Evolutionary conservation across 2,888 invertebrate species (phyloP), one percentile per base, ranked within the genome.

Genomic region (Lochmaea crataegi): DNA sequence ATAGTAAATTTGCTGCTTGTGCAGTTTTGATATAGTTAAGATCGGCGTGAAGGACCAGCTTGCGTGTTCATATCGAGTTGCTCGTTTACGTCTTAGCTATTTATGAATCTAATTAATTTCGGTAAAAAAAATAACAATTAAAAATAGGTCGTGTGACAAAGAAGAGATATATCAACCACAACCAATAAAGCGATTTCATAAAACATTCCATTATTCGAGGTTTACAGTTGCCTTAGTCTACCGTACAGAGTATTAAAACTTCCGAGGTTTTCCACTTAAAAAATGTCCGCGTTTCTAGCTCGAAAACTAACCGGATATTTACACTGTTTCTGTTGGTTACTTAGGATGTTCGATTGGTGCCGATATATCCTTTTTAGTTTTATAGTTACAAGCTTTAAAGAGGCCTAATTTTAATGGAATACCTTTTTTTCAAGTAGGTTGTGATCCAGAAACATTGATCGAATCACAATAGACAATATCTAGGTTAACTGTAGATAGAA

Each of bases 171-270:
- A 72, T 67, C 60, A 76, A 74, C 71, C 74, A 68, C 73, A 77
- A 76, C 75, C 75, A 72, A 71, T 66, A 76, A 84, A 84, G 84
- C 83, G 84, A 85, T 86, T 85, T 85, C 84, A 84, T 85, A 32
- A 67, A 58, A 86, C 87, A 87, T 87, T 87, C 87, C 87, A 86
- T 83, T 26, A 32, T 67, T 84, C 85, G 84, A 85, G 85, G 85
- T 86, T 74, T 81, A 76, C 85, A 85, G 85, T 86, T 86, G 86
- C 86, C 86, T 87, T 87, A 85, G 86, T 84, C 83, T 69, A 63
- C 63, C 63, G 63, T 69, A 69, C 53, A 56, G 63, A 64, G 69
- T 63, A 63, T 63, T 26, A 68, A 60, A 32, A 45, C 4, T 45
- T 38, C 45, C 18, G 18, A 22, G 61, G 38, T 63, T 38, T 63